phyloP scores from a whole-genome alignment of 2,888 invertebrate genomes.

The Agrochola litura region DNA sequence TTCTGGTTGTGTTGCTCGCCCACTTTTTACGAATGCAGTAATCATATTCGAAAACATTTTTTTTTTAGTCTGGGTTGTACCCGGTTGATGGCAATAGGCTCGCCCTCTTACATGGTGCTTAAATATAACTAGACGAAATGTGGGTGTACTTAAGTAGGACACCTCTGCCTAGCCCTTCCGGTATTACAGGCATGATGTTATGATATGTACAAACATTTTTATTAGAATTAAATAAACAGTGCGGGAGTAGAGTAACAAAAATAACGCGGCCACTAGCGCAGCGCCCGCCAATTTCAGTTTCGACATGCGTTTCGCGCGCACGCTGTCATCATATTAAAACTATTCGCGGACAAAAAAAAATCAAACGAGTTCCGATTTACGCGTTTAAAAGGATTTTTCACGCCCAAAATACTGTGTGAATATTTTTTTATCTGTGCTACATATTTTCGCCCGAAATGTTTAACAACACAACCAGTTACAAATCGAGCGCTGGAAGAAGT shows the following conservation, averaged over 20 bases:
- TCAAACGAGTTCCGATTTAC: constrained; percentile 51
- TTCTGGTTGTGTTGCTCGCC: constrained; percentile 15
- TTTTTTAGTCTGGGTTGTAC: constrained; percentile 54
- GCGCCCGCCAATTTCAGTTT: constrained; percentile 78
- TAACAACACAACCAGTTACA: constrained; percentile 80
- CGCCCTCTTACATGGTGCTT: neutral
- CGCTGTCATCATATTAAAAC: constrained; percentile 77
- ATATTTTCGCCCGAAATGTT: constrained; percentile 74
- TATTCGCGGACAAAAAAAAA: constrained; percentile 67
- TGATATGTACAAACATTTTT: constrained; percentile 69
- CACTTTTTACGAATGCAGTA: constrained; percentile 32
- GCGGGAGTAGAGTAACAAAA: constrained; percentile 82
- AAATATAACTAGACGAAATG: neutral
- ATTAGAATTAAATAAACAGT: constrained; percentile 84
- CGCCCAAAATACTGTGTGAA: constrained; percentile 62
- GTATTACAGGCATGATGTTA: neutral
- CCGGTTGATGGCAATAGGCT: neutral
- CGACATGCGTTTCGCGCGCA: constrained; percentile 78
- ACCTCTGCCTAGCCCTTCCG: neutral
- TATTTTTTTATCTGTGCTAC: constrained; percentile 46
- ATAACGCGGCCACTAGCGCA: constrained; percentile 81
- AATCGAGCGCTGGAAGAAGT: constrained; percentile 68
- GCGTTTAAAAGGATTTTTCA: constrained; percentile 61
- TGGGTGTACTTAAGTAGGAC: neutral
- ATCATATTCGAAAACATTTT: constrained; percentile 72